Conservation (phyloP, 2,888 invertebrate species). For the Harpagoxenus sublaevis region DNA sequence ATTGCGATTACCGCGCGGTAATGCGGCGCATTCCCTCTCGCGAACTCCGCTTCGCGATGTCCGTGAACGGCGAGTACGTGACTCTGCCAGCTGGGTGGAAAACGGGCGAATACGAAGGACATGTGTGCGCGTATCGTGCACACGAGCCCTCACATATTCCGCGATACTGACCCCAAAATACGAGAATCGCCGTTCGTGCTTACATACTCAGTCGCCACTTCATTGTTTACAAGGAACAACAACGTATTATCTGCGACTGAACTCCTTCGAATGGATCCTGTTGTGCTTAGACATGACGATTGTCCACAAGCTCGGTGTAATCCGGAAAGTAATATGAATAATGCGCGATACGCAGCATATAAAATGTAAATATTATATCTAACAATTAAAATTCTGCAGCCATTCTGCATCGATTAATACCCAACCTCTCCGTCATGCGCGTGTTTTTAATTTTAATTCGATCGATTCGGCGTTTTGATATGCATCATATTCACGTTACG, state of each 20-base stretch:
- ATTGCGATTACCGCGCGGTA: slow-evolving; percentile 75
- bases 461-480: background rate
- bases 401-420: slow-evolving; percentile 5
- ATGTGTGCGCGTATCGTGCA: background rate
- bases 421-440: background rate
- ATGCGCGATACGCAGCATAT: background rate
- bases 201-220: slow-evolving; percentile 53
- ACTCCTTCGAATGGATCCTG: slow-evolving; percentile 34
- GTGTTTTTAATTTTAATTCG: slow-evolving; percentile 30
- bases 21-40: slow-evolving; percentile 56
- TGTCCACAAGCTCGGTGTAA: slow-evolving; percentile 2
- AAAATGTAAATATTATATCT: background rate
- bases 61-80: slow-evolving; percentile 54
- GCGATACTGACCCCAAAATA: slow-evolving; percentile 59
- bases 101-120: background rate
- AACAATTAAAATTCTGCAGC: background rate
- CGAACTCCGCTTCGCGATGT: slow-evolving; percentile 50
- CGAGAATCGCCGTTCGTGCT: slow-evolving; percentile 55
- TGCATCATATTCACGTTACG: slow-evolving; percentile 5
- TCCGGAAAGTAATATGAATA: background rate
- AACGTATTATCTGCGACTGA: slow-evolving; percentile 53
- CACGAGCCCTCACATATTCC: slow-evolving; percentile 7
- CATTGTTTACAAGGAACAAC: slow-evolving; percentile 65
- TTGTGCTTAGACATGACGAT: slow-evolving; percentile 53
- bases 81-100: slow-evolving; percentile 31